phyloP scores from a whole-genome alignment of 2,797 vertebrate species.

The Chromis chromis region DNA sequence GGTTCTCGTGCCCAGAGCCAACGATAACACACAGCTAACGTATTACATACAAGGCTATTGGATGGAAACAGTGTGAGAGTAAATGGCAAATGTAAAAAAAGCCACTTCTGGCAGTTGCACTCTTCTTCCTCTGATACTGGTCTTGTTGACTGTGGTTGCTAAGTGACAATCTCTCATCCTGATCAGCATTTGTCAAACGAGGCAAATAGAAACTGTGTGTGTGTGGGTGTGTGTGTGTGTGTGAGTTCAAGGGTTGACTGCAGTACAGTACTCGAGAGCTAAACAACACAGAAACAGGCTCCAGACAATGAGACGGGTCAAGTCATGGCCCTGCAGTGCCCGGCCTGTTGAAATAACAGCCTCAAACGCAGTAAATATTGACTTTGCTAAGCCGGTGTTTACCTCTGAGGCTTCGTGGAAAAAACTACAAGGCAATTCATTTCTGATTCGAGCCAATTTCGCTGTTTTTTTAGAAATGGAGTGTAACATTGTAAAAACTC shows the following conservation, averaged over 20 bases:
- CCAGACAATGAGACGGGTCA: conserved; percentile 66
- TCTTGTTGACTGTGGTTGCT: conserved; percentile 68
- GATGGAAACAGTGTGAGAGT: conserved; percentile 50
- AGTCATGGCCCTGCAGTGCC: conserved; percentile 43
- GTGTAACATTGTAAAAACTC: conserved; percentile 24
- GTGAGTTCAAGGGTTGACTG: conserved; percentile 63
- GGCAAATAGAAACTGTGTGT: conserved; percentile 45
- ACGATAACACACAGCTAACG: conserved; percentile 75
- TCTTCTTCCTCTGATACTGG: conserved; percentile 25
- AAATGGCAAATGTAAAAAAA: conserved; percentile 34
- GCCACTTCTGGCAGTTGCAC: conserved; percentile 20
- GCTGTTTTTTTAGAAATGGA: conserved; percentile 31
- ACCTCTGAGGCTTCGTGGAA: conserved; percentile 53
- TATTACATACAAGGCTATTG: conserved; percentile 62
- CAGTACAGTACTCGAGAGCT: conserved; percentile 47
- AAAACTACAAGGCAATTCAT: conserved; percentile 52
- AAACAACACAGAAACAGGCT: conserved; percentile 63
- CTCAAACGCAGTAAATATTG: conserved; percentile 81
- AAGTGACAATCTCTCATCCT: conserved; percentile 70
- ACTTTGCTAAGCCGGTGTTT: conserved; percentile 77
- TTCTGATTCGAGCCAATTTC: conserved; percentile 59
- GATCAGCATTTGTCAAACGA: conserved; percentile 51
- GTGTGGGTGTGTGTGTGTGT: conserved; percentile 45
- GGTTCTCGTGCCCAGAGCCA: conserved; percentile 63
- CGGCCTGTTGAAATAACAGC: conserved; percentile 70